Conservation (phyloP, 2,888 invertebrate species). For the Drosophila incognita region DNA sequence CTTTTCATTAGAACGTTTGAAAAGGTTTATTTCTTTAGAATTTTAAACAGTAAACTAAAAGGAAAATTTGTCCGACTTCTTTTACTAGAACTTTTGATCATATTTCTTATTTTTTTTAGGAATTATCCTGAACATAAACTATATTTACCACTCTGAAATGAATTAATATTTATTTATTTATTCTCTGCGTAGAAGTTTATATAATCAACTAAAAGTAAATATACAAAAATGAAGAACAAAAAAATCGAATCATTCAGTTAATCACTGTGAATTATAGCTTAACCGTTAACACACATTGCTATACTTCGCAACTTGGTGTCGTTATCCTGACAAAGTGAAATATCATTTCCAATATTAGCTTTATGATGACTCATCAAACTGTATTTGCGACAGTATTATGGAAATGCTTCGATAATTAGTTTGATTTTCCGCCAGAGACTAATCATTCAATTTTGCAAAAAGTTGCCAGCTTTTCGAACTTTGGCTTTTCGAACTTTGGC, state of each 20-base stretch:
- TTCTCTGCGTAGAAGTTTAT: neutral
- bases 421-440: conserved; percentile 45
- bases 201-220: neutral
- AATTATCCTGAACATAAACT: neutral
- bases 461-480: neutral
- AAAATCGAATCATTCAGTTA: neutral
- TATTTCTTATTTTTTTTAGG: fast-evolving
- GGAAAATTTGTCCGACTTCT: neutral
- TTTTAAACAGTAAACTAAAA: neutral
- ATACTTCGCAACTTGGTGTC: conserved; percentile 55
- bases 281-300: neutral
- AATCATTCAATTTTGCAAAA: conserved; percentile 53
- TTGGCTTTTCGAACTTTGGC: neutral
- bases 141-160: no score
- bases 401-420: conserved; percentile 58
- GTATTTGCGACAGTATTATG: conserved; percentile 22
- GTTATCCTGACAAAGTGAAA: conserved; percentile 56
- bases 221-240: neutral
- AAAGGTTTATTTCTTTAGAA: neutral
- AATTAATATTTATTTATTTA: neutral
- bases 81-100: neutral
- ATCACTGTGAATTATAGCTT: neutral
- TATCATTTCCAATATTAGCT: neutral
- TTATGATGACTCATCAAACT: neutral
- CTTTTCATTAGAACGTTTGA: neutral